Evolutionary conservation across 1,140 invertebrate genomes (phyloP), one percentile per base, ranked within the genome.

Genomic region (Oryzaephilus surinamensis): DNA sequence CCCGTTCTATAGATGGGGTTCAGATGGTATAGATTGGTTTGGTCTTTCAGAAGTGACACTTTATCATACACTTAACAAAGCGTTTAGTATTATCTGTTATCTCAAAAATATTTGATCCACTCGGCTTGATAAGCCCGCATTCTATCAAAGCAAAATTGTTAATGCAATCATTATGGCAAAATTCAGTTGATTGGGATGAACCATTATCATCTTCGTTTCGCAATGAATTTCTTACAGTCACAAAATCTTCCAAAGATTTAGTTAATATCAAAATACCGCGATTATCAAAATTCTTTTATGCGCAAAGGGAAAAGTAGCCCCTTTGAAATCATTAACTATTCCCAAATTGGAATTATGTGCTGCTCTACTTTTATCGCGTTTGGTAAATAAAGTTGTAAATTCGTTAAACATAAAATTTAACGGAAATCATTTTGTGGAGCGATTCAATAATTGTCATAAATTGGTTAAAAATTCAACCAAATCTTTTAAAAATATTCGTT

Each of bases 401-500:
- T 17, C 18, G 3, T 4, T 37, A 6, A 19, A 28, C 27, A 6
- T 19, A 3, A 5, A 27, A 28, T 6, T 37, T 27, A 11, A 3
- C 12, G 6, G 0, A 4, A 14, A 11, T 10, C 4, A 37, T n/a
- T 27, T 60, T 57, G 38, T 65, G 63, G 61, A 57, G 54, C 0
- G 58, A 67, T 35, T 63, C 60, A 2, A 60, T 52, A 0, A 54
- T 64, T 1, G 59, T 64, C 2, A 30, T 65, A 8, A 44, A 47
- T 4, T 67, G 63, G 64, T 35, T 65, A 21, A 49, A 41, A 8
- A 45, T 40, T 15, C 37, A 45, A 6, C 57, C 63, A 6, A 31
- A 6, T 11, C n/a, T 6, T 8, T 56, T 60, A 38, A 55, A 55
- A 27, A 52, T 50, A 0, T 67, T 58, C 34, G 57, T 61, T 0